Evolutionary conservation across 2,888 invertebrate genomes (phyloP), one percentile per base, ranked within the genome.

Genomic region (Lycaena phlaeas): DNA sequence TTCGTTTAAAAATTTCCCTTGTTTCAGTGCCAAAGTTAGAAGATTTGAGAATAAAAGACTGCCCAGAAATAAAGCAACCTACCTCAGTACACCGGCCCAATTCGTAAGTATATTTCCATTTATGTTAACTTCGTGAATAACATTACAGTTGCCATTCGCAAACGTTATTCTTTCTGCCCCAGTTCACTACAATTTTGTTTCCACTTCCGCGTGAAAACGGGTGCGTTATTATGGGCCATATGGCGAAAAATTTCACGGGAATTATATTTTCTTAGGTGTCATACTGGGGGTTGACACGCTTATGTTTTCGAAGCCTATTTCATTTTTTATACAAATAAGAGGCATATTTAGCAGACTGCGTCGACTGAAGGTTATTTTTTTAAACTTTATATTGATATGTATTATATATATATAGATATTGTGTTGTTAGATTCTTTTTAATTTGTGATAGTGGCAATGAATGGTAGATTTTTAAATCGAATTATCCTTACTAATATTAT

Each of bases 11-110:
- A 38, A 27, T 9, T 38, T 44, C 44, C 30, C 51, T 56, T 45
- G 40, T 73, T 69, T 45, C 69, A 82, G 81, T 79, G 48, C 81
- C 81, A 49, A 82, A 79, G 70, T 53, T 84, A 68, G 84, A 84
- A 78, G 81, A 84, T 61, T 81, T 84, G 73, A 81, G 82, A 79
- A 79, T 82, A 72, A 82, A 79, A 81, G 84, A 84, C 79, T 84
- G 82, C 56, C 67, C 82, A 46, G 81, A 84, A 77, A 68, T 75
- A 43, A 82, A 79, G 63, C 84, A 82, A 67, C 84, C 84, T 70
- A 79, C 81, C 65, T 84, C 84, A 61, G 77, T 84, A 49, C 71
- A 81, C 56, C 70, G 84, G 48, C 84, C 84, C 44, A 82, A 74
- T 58, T 84, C 84, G 84, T 84, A 66, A 82, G 84, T 78, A 39